Conservation (phyloP, 2,888 invertebrate species). For the Cordilura impudica region DNA sequence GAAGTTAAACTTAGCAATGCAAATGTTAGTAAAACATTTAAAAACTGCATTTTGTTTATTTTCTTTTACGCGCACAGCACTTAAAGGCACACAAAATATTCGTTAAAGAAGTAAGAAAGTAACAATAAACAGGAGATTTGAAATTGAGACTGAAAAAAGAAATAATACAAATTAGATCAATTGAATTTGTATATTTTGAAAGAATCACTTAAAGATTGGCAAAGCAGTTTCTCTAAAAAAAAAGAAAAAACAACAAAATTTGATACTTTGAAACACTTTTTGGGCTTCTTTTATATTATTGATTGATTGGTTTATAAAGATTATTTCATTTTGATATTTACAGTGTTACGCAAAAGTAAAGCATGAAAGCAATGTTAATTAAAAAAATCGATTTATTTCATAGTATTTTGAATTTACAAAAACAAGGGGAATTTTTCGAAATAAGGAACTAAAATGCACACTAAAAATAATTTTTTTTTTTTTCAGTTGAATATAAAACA, state of each 20-base stretch:
- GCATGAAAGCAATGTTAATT: too few relatives aligned
- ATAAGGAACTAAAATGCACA: too few relatives aligned
- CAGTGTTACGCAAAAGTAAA: too few relatives aligned
- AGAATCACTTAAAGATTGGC: neutral
- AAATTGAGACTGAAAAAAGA: constrained; percentile 38
- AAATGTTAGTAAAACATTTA: constrained; percentile 55
- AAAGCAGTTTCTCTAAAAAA: neutral
- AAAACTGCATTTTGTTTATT: constrained; percentile 38
- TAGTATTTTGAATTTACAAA: too few relatives aligned
- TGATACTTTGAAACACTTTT: constrained; percentile 6
- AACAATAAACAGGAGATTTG: constrained; percentile 14
- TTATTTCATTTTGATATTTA: too few relatives aligned
- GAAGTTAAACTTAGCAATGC: constrained; percentile 64
- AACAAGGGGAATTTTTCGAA: too few relatives aligned
- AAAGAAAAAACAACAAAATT: neutral
- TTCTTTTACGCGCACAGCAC: constrained; percentile 28
- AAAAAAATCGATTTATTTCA: too few relatives aligned
- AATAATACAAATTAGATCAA: neutral
- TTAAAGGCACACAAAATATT: constrained; percentile 54
- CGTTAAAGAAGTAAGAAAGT: constrained; percentile 17
- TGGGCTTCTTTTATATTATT: constrained; percentile 21
- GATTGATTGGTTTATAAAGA: neutral
- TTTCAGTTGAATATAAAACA: too few relatives aligned
- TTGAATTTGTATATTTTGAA: neutral
- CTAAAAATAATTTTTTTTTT: too few relatives aligned